Base-by-base conservation (phyloP, 2,113 vertebrate genomes). In the Hemicordylus capensis region DNA sequence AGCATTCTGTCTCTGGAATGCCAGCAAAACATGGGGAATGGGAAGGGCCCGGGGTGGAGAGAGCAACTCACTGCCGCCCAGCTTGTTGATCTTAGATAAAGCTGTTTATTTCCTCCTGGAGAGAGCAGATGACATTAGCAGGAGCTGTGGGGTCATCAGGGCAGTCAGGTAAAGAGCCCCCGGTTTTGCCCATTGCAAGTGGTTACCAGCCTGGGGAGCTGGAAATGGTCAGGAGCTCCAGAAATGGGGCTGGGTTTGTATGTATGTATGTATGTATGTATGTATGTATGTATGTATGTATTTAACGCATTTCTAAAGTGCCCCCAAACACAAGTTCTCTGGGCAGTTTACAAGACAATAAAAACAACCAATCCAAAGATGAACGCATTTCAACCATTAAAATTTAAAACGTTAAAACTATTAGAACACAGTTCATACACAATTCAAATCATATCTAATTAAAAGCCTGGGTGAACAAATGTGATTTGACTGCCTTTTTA, bases 51-150 rank as follows among this genome's bases (percentile, higher is more conserved):
- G 34, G 54, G 54, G 56, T 81, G 80, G 26, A 11, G 66, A 81
- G 37, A 58, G 37, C 26, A n/a, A 34, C 26, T 73, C 67, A 12
- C 20, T 48, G 58, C 59, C 26, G 44, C 22, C 31, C 20, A 48
- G 58, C 44, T 58, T 61, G 44, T 81, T 63, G 31, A 66, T 66
- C 58, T 75, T 64, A 75, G 82, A 84, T 76, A 76, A 84, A 28
- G 59, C 82, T 51, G 72, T 54, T 76, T 64, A 64, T 76, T 64
- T 39, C 82, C 7, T 48, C 15, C 8, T 56, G 7, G n/a, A 51
- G 58, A 76, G 59, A 48, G 28, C 39, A 46, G 82, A 26, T 19
- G 31, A 34, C 69, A 83, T 83, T 83, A 70, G 58, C 26, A 11
- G 3, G 26, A 61, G 67, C 56, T 26, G 54, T 31, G 54, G 54